Evolutionary conservation across 1,140 invertebrate species (phyloP), one percentile per base, ranked within the genome.

Genomic region (Papilio polyxenes): DNA sequence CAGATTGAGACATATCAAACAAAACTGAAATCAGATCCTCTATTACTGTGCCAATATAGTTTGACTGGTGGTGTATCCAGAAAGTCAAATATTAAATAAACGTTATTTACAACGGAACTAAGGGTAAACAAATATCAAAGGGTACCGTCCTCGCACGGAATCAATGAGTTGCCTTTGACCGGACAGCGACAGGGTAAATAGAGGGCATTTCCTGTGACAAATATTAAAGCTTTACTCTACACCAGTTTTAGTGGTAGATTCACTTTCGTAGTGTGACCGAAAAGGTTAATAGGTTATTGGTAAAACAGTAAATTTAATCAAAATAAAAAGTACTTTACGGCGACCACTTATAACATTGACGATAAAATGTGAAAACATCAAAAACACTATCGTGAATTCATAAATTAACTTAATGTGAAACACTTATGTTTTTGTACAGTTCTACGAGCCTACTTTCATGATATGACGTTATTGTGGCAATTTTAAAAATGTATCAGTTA

Each of bases 111-210:
- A 84, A 85, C 78, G 79, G 82, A 62, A 82, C 82, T 49, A 44
- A 31, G 79, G 81, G 82, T 75, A 84, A 48, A 85, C 82, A 85
- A 85, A 89, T 87, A 87, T 86, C 83, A 87, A 86, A 87, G 86
- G 83, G 82, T 83, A 49, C 82, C 31, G 59, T 82, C 85, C 84
- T 88, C 81, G 83, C 56, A 83, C 72, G 83, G 86, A 88, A 90
- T 90, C 89, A 91, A 90, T 89, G 88, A 88, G 85, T 88, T 85
- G 84, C 86, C 89, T 90, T 88, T 88, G 85, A 84, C 89, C 88
- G 88, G 87, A 89, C 87, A 85, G 85, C 85, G 86, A 86, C 87
- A 83, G 86, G 88, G 88, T 87, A 91, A 90, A 92, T 90, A 91
- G 85, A 87, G 86, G 85, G 80, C 84, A 85, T 87, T 91, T 90